These are phyloP conservation scores for Sinocyclocheilus anophthalmus DNA, from an alignment of 2,113 vertebrate genomes.

Conservation along the genomic window DNA sequence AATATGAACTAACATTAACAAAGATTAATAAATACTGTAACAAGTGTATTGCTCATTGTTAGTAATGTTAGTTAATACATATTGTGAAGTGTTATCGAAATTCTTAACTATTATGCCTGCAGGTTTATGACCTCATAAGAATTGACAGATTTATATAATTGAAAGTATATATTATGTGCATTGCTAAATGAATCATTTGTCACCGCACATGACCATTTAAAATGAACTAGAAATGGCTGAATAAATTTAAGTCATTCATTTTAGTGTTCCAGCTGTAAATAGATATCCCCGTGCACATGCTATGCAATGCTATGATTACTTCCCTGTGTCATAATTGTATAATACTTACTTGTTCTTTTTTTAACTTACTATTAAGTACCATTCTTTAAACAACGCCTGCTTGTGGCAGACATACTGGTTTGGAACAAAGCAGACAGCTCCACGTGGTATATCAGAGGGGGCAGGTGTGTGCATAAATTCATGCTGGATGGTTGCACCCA, in stretches of 20 bases:
- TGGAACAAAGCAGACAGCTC: conserved; percentile 25
- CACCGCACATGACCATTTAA: too few species aligned
- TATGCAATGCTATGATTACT: neutral
- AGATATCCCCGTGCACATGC: neutral
- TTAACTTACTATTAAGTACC: neutral
- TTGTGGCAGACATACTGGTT: neutral
- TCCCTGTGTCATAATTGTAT: neutral
- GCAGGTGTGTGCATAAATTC: neutral
- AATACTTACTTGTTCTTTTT: neutral
- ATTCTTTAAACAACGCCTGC: neutral
- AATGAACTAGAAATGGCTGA: too few species aligned
- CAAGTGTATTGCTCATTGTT: too few species aligned
- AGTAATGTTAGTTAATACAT: too few species aligned
- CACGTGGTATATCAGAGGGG: conserved; percentile 6
- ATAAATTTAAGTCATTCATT: neutral
- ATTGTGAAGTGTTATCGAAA: too few species aligned
- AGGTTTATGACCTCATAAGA: too few species aligned
- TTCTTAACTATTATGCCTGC: too few species aligned
- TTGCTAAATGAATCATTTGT: too few species aligned
- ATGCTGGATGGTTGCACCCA: neutral
- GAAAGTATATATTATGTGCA: too few species aligned
- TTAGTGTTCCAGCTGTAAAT: neutral
- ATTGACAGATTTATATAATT: too few species aligned
- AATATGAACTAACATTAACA: too few species aligned
- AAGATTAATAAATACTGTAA: too few species aligned